These are phyloP conservation scores for Neolamprologus modestus DNA, from an alignment of 2,113 vertebrate genomes.

Conservation along the genomic window DNA sequence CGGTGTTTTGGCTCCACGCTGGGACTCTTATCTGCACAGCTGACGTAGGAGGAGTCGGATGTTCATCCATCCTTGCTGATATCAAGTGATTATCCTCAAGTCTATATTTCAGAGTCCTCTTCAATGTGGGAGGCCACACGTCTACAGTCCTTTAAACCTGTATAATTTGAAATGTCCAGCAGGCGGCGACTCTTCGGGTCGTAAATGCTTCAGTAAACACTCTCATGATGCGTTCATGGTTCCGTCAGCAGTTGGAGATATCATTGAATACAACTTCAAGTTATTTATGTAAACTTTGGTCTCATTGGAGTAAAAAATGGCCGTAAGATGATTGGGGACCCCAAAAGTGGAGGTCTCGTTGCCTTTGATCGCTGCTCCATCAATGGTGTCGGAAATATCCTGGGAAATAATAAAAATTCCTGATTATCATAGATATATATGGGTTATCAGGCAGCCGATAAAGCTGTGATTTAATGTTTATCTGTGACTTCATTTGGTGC, in stretches of 20 bases:
- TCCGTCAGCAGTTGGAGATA: neutral
- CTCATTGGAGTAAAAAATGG: neutral
- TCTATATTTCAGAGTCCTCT: neutral
- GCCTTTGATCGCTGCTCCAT: neutral
- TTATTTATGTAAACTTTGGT: neutral
- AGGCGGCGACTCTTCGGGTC: neutral
- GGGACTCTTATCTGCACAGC: neutral
- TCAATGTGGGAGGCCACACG: neutral
- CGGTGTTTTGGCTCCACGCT: neutral
- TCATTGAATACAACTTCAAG: neutral
- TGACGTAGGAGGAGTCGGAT: neutral
- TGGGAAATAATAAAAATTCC: neutral
- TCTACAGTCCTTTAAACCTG: neutral
- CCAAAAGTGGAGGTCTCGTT: neutral
- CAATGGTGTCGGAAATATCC: neutral
- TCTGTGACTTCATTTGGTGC: neutral
- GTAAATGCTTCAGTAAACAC: neutral
- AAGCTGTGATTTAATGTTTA: neutral
- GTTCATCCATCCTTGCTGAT: neutral
- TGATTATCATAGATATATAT: neutral
- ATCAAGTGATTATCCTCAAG: neutral
- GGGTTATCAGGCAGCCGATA: neutral
- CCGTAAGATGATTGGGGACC: neutral
- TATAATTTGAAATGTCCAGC: neutral
- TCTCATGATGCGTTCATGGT: neutral